Base-by-base conservation (phyloP, 2,797 vertebrate genomes). In the Orientallactaga sibirica region DNA sequence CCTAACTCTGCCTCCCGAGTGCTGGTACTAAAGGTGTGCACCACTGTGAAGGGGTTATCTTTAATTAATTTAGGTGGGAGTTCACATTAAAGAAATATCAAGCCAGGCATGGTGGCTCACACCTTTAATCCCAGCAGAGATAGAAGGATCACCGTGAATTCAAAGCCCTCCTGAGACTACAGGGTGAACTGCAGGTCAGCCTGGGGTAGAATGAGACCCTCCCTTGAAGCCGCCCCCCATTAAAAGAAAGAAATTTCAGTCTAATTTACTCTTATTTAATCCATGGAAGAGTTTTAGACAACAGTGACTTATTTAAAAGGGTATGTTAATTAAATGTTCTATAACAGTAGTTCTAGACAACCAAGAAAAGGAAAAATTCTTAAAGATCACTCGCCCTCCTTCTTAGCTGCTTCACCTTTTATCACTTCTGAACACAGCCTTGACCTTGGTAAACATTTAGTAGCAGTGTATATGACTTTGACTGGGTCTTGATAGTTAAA, bases 21-120 rank as follows among this genome's bases (percentile, higher is more conserved):
- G 48, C 48, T 48, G 48, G 48, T 7, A 8, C 48, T 48, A 48
- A 48, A 48, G 48, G 5, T 20, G 7, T 48, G 48, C 8, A 7
- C 48, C 48, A 48, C 7, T 48, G 48, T 48, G 48, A 87, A n/a
- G 86, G 48, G 9, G 11, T 71, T 75, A 22, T 68, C 90, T 89
- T 12, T 91, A 25, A 92, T 93, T 93, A 66, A 93, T 64, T 81
- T 52, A 61, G 62, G 18, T 91, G 37, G 27, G 18, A 48, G 48
- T 88, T 94, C 52, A 87, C 10, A 83, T 64, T 37, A 76, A 75
- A 86, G n/a, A 90, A 80, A 91, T 86, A 81, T 93, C 86, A 93
- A 48, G 48, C 10, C 48, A 8, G 8, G 5, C 48, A 8, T 48
- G 10, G 8, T 48, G 48, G 48, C 5, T 0, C 6, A 48, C 7